Evolutionary conservation across 2,888 invertebrate genomes (phyloP).

Genomic region (Laspeyria flexula): DNA sequence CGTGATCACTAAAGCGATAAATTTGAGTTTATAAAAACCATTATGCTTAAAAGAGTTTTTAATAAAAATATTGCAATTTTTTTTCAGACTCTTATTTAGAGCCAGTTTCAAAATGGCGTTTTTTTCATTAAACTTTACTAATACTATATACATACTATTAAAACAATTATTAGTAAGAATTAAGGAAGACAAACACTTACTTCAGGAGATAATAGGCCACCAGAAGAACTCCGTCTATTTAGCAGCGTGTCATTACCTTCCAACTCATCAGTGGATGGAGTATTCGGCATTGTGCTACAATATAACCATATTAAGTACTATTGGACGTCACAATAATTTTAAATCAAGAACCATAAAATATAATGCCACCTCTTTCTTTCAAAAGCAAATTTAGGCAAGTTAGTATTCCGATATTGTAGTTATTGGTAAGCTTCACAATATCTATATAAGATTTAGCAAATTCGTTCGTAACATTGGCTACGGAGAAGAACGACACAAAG

Average conservation of each 20-base stretch:
- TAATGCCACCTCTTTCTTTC: neutral
- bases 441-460: no score
- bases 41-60: no score
- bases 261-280: slow-evolving; percentile 89
- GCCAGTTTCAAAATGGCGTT: no score
- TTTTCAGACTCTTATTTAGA: no score
- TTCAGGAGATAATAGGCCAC: slow-evolving; percentile 93
- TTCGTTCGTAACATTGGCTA: no score
- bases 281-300: slow-evolving; percentile 88
- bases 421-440: no score
- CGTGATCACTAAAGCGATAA: no score
- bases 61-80: no score
- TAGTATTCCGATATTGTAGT: neutral
- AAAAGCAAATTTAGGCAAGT: neutral
- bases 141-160: neutral
- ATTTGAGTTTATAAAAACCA: no score
- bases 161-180: neutral
- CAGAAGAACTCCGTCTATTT: slow-evolving; percentile 92
- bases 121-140: no score
- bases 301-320: slow-evolving; percentile 21
- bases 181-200: slow-evolving; percentile 67
- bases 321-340: neutral
- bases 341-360: neutral
- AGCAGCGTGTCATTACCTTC: slow-evolving; percentile 84
- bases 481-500: no score